Percentiles rank a stretch among this genome's conserved stretches.
phyloP scores from a whole-genome alignment of 2,113 vertebrate species.

The Rhegmatorhina hoffmannsi region DNA sequence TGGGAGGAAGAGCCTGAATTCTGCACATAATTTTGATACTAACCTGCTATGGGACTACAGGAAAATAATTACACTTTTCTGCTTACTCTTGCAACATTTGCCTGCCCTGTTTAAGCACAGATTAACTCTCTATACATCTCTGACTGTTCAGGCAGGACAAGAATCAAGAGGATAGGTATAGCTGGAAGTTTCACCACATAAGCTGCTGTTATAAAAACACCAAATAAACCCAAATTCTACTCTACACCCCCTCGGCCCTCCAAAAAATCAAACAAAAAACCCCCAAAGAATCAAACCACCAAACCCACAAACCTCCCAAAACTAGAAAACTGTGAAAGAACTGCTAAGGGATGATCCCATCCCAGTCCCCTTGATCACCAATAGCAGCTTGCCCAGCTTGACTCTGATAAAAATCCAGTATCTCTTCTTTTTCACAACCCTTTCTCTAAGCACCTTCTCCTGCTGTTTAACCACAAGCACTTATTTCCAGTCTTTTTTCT shows the following conservation, averaged over 20 bases:
- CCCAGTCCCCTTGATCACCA: neutral
- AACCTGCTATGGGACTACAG: neutral
- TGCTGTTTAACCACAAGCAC: neutral
- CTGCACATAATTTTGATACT: neutral
- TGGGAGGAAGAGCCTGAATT: neutral
- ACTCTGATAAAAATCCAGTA: neutral
- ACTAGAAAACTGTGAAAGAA: neutral
- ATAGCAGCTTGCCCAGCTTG: neutral
- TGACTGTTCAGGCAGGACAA: neutral
- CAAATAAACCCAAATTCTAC: neutral
- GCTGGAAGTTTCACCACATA: neutral
- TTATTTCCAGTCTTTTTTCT: neutral
- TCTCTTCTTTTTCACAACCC: neutral
- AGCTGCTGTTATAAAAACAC: neutral
- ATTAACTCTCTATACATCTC: neutral
- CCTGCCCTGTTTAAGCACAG: neutral
- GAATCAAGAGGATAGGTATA: neutral
- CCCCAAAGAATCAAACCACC: neutral
- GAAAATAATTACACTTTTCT: neutral
- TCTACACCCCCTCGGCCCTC: accelerated
- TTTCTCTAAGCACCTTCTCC: neutral
- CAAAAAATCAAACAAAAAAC: neutral
- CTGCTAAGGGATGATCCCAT: neutral
- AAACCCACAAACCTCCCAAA: neutral
- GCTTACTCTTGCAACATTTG: neutral